Percentiles rank a stretch among this genome's conserved stretches.
phyloP scores from a whole-genome alignment of 1,140 invertebrate species.

The Apis cerana region DNA sequence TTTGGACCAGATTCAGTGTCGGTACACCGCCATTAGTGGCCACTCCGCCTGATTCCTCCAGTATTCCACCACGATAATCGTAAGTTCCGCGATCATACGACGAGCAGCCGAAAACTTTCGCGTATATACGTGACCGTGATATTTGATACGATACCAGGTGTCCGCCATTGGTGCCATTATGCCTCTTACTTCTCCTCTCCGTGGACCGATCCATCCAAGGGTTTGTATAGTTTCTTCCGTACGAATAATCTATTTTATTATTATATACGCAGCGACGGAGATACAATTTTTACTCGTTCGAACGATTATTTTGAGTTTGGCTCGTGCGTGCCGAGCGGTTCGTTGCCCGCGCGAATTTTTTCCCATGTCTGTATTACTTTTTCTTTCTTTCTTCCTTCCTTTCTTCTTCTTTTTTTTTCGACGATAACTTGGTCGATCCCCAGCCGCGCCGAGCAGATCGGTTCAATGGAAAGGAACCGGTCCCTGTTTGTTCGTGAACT shows the following conservation, averaged over 20 bases:
- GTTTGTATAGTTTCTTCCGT: not conserved
- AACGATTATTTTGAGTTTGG: too few relatives aligned
- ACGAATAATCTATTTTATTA: too few relatives aligned
- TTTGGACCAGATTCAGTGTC: constrained; percentile 74
- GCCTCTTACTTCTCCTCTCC: not conserved
- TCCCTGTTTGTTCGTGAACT: constrained; percentile 65
- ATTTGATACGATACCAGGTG: constrained; percentile 65
- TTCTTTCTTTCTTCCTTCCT: not conserved
- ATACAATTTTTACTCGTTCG: too few relatives aligned
- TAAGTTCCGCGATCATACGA: constrained; percentile 63
- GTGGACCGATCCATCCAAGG: not conserved
- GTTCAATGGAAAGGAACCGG: constrained; percentile 73
- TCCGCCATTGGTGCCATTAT: constrained; percentile 49
- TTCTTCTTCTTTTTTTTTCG: constrained; percentile 18
- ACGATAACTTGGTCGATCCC: constrained; percentile 53
- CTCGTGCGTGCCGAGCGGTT: not conserved
- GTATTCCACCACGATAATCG: constrained; percentile 59
- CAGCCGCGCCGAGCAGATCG: constrained; percentile 53
- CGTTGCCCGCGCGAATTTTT: constrained; percentile 49
- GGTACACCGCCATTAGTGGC: constrained; percentile 74
- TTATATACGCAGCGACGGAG: too few relatives aligned
- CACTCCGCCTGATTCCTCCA: constrained; percentile 54
- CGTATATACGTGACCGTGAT: constrained; percentile 62
- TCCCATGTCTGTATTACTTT: constrained; percentile 8
- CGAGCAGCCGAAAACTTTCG: constrained; percentile 60